A percentile compares a stretch with the other conserved stretches of the same genome.
phyloP scores from a whole-genome alignment of 2,888 invertebrate species.

The Cinara cedri region DNA sequence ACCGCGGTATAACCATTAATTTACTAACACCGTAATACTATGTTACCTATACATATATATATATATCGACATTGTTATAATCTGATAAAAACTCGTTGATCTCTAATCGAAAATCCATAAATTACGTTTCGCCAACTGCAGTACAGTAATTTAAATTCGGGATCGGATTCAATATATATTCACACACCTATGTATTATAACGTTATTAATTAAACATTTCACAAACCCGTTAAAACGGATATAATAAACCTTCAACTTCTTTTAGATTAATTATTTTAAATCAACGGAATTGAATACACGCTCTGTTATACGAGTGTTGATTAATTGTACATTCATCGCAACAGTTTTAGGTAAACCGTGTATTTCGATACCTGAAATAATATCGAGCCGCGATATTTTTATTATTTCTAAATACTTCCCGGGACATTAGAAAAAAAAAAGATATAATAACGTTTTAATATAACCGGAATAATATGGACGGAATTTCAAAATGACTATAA shows the following conservation, averaged over 20 bases:
- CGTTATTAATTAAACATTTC: constrained; percentile 19
- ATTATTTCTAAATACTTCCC: too few relatives aligned
- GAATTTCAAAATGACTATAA: too few relatives aligned
- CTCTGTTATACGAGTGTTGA: background rate
- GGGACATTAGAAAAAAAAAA: too few relatives aligned
- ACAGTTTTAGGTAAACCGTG: too few relatives aligned
- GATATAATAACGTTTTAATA: too few relatives aligned
- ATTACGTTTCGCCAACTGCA: background rate
- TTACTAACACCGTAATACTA: background rate
- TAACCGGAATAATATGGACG: too few relatives aligned
- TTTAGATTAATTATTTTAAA: background rate
- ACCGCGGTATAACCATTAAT: background rate
- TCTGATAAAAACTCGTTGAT: background rate
- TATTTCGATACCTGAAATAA: too few relatives aligned
- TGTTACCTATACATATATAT: too few relatives aligned
- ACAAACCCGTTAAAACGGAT: background rate
- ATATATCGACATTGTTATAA: too few relatives aligned
- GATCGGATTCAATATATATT: background rate
- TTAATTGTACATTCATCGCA: background rate
- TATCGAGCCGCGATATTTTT: too few relatives aligned
- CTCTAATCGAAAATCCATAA: constrained; percentile 7
- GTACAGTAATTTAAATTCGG: too few relatives aligned
- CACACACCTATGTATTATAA: background rate
- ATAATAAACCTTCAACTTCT: background rate
- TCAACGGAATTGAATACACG: constrained; percentile 3